Base-by-base conservation (phyloP, 1,140 invertebrate genomes). In the Ylistrum balloti region DNA sequence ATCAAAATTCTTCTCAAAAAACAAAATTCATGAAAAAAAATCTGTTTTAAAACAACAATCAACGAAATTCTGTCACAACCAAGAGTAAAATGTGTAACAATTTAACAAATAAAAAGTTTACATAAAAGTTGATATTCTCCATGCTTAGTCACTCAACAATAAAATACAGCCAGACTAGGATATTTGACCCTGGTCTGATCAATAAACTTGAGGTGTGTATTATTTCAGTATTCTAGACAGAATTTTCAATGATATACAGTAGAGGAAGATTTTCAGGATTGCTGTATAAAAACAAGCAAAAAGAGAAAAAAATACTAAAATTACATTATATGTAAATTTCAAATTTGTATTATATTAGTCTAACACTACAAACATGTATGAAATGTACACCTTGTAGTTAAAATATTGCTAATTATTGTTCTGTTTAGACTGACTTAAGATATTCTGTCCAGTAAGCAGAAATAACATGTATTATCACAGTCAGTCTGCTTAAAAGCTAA, bases 21-120 rank as follows among this genome's bases (percentile, higher is more conserved):
- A 74, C 56, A 74, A 28, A 28, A 28, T 74, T 74, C n/a, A 74
- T 74, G 56, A 74, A 74, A 74, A 56, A 56, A 17, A 74, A 7
- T 74, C 10, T 45, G 9, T 17, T n/a, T 28, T 28, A 74, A 74
- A 28, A 74, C 56, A 74, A 74, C 56, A 74, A 74, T 74, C 22
- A 74, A 74, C 3, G 5, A 9, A 74, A 74, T 74, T 28, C 5
- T 74, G 56, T 74, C 56, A 74, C 56, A 74, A 74, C 56, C 56
- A 28, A 74, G 56, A 28, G n/a, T 74, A 74, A 74, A 74, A 74
- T n/a, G 22, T 74, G 22, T 28, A 74, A 74, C 56, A 74, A 74
- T 74, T 28, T 74, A 74, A 74, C 56, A 74, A 74, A 74, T 74
- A 74, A 74, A 74, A 74, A 15, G 41, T 45, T 45, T 15, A 45